Evolutionary conservation across 2,888 invertebrate genomes (phyloP).

Genomic region (Clusia tigrina): DNA sequence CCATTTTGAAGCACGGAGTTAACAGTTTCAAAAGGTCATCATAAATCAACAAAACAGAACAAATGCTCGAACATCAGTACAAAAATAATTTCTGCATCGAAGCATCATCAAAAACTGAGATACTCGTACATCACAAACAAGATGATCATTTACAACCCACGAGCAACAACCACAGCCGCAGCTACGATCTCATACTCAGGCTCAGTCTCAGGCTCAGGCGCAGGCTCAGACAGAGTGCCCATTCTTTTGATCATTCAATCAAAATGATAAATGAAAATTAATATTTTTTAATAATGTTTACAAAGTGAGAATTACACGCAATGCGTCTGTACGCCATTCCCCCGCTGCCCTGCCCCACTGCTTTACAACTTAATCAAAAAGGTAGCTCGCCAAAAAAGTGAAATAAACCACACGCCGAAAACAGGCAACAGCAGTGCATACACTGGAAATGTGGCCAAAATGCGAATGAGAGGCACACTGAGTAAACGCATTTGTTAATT

Average conservation of each 20-base stretch:
- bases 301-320: slow-evolving; percentile 61
- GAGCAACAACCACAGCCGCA: slow-evolving; percentile 29
- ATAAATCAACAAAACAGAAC: slow-evolving; percentile 46
- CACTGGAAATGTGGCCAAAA: background rate
- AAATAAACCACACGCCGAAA: background rate
- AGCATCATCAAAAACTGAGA: background rate
- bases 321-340: background rate
- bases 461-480: too few relatives aligned
- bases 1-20: background rate
- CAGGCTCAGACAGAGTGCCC: slow-evolving; percentile 26
- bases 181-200: slow-evolving; percentile 57
- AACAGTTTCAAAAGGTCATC: slow-evolving; percentile 27
- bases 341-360: background rate
- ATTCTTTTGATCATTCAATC: slow-evolving; percentile 62
- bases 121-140: slow-evolving; percentile 18
- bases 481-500: too few relatives aligned
- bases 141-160: slow-evolving; percentile 18
- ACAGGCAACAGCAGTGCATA: background rate
- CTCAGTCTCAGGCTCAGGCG: slow-evolving; percentile 31
- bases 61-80: slow-evolving; percentile 47
- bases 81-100: background rate
- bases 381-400: background rate
- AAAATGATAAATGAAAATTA: slow-evolving; percentile 63
- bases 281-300: slow-evolving; percentile 63
- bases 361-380: slow-evolving; percentile 22